Base-by-base conservation (phyloP, 2,113 vertebrate species). In the Mesoclemmys tuberculata region DNA sequence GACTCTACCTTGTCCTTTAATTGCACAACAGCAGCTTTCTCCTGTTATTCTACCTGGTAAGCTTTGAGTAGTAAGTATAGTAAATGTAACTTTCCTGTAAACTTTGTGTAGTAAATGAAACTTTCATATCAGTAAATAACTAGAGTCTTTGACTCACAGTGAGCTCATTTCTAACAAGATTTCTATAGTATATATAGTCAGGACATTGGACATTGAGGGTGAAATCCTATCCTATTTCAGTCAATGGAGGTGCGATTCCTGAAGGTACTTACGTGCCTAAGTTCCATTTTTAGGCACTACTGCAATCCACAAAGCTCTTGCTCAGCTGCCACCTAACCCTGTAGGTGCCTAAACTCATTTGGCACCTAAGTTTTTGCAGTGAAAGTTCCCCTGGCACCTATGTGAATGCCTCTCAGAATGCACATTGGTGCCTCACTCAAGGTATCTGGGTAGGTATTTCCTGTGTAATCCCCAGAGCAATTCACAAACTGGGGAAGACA, bases 131-230 rank as follows among this genome's bases (percentile, higher is more conserved):
- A 10, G 9, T 38, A 71, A 71, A n/a, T 19, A 35, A 83, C 84
- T 31, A 77, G 24, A 31, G 41, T 46, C 54, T 61, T 29, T 80
- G 27, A 6, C 4, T 16, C 14, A 1, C 44, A 29, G 49, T 21
- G 27, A 87, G 38, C 44, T 88, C 44, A 6, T 88, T 10, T 1
- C 0, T 77, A 38, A 31, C 27, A 38, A 31, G 48, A 24, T 6
- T 1, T 31, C 56, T 55, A 22, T 81, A 46, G 48, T 56, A 48
- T 19, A 0, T 13, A 52, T 52, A 52, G 51, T 16, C 16, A 52
- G 51, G 51, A 52, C 16, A 51, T 51, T 51, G 38, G 88, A n/a
- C 0, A 0, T 0, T 21, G 16, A 89, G 74, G 54, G 61, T 74
- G 84, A 87, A 71, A 16, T 54, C 41, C 89, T 7, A 0, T 38